Evolutionary conservation across 2,113 vertebrate species (phyloP).

Genomic region (Myotis lucifugus): DNA sequence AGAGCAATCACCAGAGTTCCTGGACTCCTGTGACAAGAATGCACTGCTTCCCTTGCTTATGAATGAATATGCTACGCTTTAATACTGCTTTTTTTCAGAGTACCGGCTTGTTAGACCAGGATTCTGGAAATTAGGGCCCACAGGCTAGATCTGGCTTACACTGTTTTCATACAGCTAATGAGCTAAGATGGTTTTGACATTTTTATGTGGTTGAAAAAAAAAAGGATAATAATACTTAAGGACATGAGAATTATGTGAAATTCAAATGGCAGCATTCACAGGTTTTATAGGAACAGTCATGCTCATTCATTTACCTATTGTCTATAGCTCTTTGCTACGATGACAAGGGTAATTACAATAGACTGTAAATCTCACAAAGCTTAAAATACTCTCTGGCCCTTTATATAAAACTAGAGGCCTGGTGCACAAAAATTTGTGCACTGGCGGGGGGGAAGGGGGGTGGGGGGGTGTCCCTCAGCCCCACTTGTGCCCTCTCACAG

Average conservation of each 20-base stretch:
- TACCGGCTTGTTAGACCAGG: neutral
- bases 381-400: neutral
- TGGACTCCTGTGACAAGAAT: neutral
- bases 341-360: neutral
- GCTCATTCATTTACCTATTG: neutral
- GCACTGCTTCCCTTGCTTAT: neutral
- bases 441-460: fast-evolving
- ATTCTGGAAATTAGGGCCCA: neutral
- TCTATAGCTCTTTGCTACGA: neutral
- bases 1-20: neutral
- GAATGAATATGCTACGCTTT: neutral
- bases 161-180: neutral
- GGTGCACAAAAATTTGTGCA: too few relatives aligned
- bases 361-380: neutral
- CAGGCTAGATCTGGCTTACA: neutral
- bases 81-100: neutral
- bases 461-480: too few relatives aligned
- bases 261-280: neutral
- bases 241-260: neutral
- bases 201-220: neutral
- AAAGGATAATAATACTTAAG: neutral
- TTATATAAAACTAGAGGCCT: neutral
- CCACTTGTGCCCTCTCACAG: too few relatives aligned
- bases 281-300: neutral
- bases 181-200: neutral